Evolutionary conservation across 2,888 invertebrate genomes (phyloP).

Genomic region (Ornithoptera alexandrae): DNA sequence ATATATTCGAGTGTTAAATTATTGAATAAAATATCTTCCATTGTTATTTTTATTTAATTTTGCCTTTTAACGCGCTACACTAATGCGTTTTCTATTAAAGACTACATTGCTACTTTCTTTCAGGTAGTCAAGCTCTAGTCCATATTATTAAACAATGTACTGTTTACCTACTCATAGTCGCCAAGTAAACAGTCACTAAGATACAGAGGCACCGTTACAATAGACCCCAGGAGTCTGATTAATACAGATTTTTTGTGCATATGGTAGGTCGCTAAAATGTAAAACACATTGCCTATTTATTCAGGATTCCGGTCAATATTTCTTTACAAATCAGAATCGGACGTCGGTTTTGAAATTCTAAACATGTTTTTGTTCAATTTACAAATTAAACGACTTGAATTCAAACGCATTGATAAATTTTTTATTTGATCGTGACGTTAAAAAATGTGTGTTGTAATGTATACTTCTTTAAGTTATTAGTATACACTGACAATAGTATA

Average conservation of each 20-base stretch:
- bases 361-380: slow-evolving; percentile 13
- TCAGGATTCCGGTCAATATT: slow-evolving; percentile 13
- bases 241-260: slow-evolving; percentile 13
- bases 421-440: neutral
- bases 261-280: slow-evolving; percentile 10
- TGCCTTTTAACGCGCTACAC: too few relatives aligned
- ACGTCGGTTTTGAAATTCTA: slow-evolving; percentile 17
- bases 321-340: slow-evolving; percentile 7
- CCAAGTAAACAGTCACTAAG: slow-evolving; percentile 1
- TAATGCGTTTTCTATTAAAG: too few relatives aligned
- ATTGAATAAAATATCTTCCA: too few relatives aligned
- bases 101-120: too few relatives aligned
- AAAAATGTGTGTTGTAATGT: neutral
- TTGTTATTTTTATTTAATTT: too few relatives aligned
- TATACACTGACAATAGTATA: too few relatives aligned
- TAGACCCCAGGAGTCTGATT: slow-evolving; percentile 20
- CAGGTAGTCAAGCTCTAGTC: too few relatives aligned
- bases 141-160: neutral
- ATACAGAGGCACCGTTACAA: slow-evolving; percentile 16
- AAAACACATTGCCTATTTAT: slow-evolving; percentile 13
- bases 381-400: slow-evolving; percentile 15
- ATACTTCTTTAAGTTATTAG: neutral
- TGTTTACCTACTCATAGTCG: neutral
- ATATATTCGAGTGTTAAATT: too few relatives aligned
- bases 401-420: slow-evolving; percentile 10